Evolutionary conservation across 2,113 vertebrate species (phyloP).

Genomic region (Paradisaea rubra): DNA sequence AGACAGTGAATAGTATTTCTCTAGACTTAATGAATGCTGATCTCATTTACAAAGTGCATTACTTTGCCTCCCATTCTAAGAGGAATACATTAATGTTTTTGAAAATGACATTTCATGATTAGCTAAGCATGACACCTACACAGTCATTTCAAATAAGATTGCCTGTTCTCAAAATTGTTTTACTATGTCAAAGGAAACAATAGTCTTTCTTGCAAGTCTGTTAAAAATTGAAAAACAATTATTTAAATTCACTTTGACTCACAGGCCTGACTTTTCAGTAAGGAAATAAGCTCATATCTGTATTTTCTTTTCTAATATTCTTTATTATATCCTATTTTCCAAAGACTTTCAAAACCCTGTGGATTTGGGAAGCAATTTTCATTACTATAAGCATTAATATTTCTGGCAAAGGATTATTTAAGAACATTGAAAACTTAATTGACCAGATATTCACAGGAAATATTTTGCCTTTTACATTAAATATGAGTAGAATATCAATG

Average conservation of each 20-base stretch:
- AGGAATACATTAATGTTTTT: constrained; percentile 44
- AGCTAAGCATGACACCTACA: constrained; percentile 44
- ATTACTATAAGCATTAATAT: not conserved
- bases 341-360: not conserved
- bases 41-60: constrained; percentile 45
- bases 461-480: constrained; percentile 13
- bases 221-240: constrained; percentile 27
- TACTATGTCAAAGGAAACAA: constrained; percentile 38
- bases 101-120: constrained; percentile 61
- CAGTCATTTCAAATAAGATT: constrained; percentile 51
- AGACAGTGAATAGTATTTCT: not conserved
- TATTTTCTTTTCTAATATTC: not conserved
- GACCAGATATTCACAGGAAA: not conserved
- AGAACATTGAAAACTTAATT: constrained; percentile 4
- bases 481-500: not conserved
- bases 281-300: not conserved
- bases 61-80: constrained; percentile 2
- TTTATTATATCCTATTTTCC: constrained; percentile 13
- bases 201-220: not conserved
- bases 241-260: constrained; percentile 46
- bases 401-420: not conserved
- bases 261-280: not conserved
- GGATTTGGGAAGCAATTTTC: not conserved
- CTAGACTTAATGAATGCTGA: constrained; percentile 20
- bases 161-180: constrained; percentile 38